Conservation (phyloP, 2,797 vertebrate species). For the Siniperca undulata region DNA sequence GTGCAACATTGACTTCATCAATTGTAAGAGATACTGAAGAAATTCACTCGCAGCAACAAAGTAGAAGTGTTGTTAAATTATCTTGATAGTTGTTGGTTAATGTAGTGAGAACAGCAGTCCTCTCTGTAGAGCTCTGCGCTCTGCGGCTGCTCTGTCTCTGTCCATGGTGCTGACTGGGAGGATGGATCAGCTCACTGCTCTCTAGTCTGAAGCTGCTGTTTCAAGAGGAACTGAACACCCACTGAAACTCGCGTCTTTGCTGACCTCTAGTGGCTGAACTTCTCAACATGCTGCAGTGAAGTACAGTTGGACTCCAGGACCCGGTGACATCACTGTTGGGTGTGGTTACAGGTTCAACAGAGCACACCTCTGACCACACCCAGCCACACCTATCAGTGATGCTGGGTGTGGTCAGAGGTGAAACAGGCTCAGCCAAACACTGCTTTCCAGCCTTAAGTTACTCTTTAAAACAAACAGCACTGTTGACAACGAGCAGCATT, state of each 20-base stretch:
- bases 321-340: too few relatives aligned
- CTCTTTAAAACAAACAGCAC: too few relatives aligned
- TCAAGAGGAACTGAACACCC: not conserved
- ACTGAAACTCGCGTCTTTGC: not conserved
- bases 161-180: slow-evolving; percentile 31
- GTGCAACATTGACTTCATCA: not conserved
- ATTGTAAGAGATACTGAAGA: not conserved
- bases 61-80: not conserved
- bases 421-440: too few relatives aligned
- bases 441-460: too few relatives aligned
- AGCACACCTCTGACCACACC: too few relatives aligned
- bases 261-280: too few relatives aligned
- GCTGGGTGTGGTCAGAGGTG: too few relatives aligned
- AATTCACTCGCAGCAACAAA: not conserved
- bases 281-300: too few relatives aligned
- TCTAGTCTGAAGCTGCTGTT: not conserved
- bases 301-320: too few relatives aligned
- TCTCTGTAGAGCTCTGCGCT: slow-evolving; percentile 3
- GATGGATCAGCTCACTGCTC: not conserved
- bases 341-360: too few relatives aligned
- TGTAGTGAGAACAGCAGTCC: slow-evolving; percentile 1
- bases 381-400: too few relatives aligned
- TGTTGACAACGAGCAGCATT: too few relatives aligned
- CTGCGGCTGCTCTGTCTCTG: slow-evolving; percentile 24
- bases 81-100: not conserved